Conservation (phyloP, 2,797 vertebrate genomes). For the Adelosebastes latens region DNA sequence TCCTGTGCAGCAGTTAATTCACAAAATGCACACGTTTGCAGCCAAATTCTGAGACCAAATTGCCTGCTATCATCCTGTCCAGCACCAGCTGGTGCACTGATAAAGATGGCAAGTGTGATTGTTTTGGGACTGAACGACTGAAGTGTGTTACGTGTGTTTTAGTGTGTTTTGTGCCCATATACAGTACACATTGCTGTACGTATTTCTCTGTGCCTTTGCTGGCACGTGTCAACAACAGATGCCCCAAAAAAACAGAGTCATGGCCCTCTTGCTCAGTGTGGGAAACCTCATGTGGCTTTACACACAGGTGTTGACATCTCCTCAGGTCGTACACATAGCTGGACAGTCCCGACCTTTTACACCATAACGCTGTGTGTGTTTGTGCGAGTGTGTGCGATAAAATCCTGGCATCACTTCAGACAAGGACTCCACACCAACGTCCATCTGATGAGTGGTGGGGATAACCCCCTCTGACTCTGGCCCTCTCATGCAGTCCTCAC, state of each 20-base stretch:
- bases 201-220: not conserved
- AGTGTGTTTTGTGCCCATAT: not conserved
- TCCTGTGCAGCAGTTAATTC: not conserved
- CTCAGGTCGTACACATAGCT: constrained; percentile 5
- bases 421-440: constrained; percentile 10
- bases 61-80: not conserved
- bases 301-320: constrained; percentile 53
- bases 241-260: constrained; percentile 25
- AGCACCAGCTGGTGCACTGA: not conserved
- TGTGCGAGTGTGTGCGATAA: constrained; percentile 14
- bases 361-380: not conserved
- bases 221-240: not conserved
- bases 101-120: not conserved
- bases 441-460: constrained; percentile 48
- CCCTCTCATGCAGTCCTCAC: constrained; percentile 49
- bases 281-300: constrained; percentile 34
- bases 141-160: not conserved
- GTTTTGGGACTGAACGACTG: not conserved
- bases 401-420: constrained; percentile 73
- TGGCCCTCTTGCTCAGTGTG: not conserved
- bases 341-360: constrained; percentile 64
- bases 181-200: not conserved
- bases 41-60: not conserved
- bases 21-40: not conserved
- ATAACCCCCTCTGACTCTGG: constrained; percentile 47